A percentile compares a stretch with the other conserved stretches of the same genome.
Evolutionary conservation across 2,888 invertebrate species (phyloP).

Genomic region (Eledone cirrhosa): DNA sequence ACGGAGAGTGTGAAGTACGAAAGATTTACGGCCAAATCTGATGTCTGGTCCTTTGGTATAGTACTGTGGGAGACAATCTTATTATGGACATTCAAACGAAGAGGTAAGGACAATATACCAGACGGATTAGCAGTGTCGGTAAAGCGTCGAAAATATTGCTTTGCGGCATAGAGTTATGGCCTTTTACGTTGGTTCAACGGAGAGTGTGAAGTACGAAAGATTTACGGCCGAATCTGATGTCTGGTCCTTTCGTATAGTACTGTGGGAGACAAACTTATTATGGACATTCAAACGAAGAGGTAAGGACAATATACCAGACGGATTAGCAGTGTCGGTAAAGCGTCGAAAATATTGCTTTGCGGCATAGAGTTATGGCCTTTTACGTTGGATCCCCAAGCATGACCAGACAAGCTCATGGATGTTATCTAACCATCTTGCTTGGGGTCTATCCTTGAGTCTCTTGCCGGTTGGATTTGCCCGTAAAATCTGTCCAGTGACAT

Average conservation of each 20-base stretch:
- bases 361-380: no score
- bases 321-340: no score
- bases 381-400: constrained; percentile 69
- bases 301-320: no score
- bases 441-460: no score
- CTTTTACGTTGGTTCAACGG: constrained; percentile 69
- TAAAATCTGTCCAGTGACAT: no score
- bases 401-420: no score
- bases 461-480: no score
- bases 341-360: no score
- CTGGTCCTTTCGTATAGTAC: constrained; percentile 68
- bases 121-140: no score
- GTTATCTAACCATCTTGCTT: no score
- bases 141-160: no score
- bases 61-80: constrained; percentile 69
- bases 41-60: constrained; percentile 68
- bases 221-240: constrained; percentile 68
- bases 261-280: constrained; percentile 69
- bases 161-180: no score
- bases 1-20: constrained; percentile 68
- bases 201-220: constrained; percentile 67
- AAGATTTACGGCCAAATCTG: constrained; percentile 67
- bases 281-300: constrained; percentile 68
- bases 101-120: constrained; percentile 65
- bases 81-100: constrained; percentile 67